Evolutionary conservation across 1,140 invertebrate genomes (phyloP).

Genomic region (Mylabris phalerata): DNA sequence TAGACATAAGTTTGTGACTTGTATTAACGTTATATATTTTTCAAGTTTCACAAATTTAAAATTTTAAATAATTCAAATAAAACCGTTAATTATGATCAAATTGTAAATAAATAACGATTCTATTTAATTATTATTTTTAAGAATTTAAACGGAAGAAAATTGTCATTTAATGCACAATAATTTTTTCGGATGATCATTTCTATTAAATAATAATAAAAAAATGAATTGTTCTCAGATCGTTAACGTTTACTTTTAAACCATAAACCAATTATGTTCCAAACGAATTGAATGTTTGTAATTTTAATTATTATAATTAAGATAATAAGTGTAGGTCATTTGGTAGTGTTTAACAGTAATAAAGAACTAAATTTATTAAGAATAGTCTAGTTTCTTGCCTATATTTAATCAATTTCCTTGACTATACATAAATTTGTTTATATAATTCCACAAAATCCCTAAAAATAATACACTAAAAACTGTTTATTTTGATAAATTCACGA

Average conservation of each 20-base stretch:
- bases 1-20: constrained; percentile 18
- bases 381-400: no score
- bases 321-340: constrained; percentile 31
- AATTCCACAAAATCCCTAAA: no score
- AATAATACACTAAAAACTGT: no score
- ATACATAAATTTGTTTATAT: no score
- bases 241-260: neutral
- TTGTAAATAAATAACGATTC: constrained; percentile 20
- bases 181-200: neutral
- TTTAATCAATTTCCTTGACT: no score
- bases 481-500: no score
- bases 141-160: neutral
- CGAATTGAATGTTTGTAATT: constrained; percentile 23
- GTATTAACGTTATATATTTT: constrained; percentile 7
- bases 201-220: neutral
- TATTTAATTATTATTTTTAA: constrained; percentile 22
- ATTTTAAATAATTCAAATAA: no score
- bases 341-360: constrained; percentile 30
- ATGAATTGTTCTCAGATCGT: neutral
- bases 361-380: constrained; percentile 26
- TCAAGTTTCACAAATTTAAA: constrained; percentile 9
- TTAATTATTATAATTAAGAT: constrained; percentile 23
- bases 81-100: constrained; percentile 19
- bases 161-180: constrained; percentile 9
- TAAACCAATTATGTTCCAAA: constrained; percentile 11